Base-by-base conservation (phyloP, 2,888 invertebrate species). In the Parapristionchus giblindavisi region DNA sequence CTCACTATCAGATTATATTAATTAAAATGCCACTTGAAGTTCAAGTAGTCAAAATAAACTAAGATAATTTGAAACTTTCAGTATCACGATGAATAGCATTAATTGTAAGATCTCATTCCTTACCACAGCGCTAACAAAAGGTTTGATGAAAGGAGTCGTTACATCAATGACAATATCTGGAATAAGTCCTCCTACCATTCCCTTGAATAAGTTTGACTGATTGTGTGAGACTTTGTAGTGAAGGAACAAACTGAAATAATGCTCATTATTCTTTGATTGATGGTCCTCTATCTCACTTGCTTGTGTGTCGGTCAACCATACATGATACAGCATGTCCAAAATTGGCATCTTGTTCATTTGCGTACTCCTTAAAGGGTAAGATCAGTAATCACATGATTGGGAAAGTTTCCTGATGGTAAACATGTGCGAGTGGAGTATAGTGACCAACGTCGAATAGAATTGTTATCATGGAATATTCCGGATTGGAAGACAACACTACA, bases 201-300 rank as follows among this genome's bases (percentile, higher is more conserved):
- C 70, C 70, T 70, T 52, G 72, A 60, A 72, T 17, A 72, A 60
- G 32, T 60, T 60, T 48, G 58, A 52, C 34, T 52, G 58, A 29
- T 72, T 72, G 60, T 72, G 72, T 21, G 29, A n/a, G 8, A 72
- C 58, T 34, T 72, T 72, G 60, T 72, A 72, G 60, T 72, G 72
- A 14, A 72, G 58, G 60, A 72, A 72, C 1, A 72, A 32, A 38
- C 72, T 72, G 72, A 58, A 72, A 60, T 17, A 17, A 36, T 6
- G 11, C 21, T 63, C 29, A 21, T n/a, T 27, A n/a, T n/a, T n/a
- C n/a, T n/a, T n/a, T n/a, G n/a, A n/a, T n/a, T n/a, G n/a, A n/a
- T n/a, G n/a, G n/a, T n/a, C n/a, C n/a, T n/a, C n/a, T 27, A 11
- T 38, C 56, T 54, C 17, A 72, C 72, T 72, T 72, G 43, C 60